Conservation (phyloP, 37 sponge, comb jelly and placozoan species). For the Cladorhizidae sp. region DNA sequence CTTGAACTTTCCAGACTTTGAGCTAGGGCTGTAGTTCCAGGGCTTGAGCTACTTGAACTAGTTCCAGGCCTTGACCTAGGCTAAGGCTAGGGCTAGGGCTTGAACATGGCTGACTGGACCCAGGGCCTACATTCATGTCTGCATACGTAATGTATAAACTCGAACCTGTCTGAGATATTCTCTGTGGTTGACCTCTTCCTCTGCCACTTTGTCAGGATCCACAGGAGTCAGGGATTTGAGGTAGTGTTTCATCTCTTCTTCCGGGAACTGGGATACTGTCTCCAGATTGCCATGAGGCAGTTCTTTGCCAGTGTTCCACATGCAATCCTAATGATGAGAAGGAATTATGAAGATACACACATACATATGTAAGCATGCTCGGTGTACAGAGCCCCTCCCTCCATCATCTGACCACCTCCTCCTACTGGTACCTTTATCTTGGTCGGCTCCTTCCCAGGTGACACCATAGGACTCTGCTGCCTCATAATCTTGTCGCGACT, state of each 20-base stretch:
- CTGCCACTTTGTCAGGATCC: neutral
- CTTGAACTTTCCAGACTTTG: no score
- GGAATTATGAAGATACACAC: neutral
- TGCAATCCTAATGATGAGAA: neutral
- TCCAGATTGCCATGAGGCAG: neutral
- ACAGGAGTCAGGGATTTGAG: neutral
- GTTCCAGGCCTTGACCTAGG: no score
- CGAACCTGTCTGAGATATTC: neutral
- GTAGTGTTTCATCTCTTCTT: neutral
- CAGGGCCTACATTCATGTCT: no score
- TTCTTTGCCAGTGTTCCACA: neutral
- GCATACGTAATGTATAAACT: neutral
- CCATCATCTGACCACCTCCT: no score
- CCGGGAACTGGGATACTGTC: neutral
- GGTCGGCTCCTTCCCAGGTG: neutral
- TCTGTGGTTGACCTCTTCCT: conserved; percentile 11
- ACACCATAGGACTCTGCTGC: neutral
- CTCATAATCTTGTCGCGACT: neutral
- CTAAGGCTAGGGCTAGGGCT: no score
- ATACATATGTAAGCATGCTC: neutral
- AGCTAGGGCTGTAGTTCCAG: no score
- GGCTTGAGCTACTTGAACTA: no score
- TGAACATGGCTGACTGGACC: no score
- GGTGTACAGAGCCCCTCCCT: no score
- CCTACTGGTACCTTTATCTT: neutral